phyloP scores from a whole-genome alignment of 2,888 invertebrate species.

The Sisyra nigra region DNA sequence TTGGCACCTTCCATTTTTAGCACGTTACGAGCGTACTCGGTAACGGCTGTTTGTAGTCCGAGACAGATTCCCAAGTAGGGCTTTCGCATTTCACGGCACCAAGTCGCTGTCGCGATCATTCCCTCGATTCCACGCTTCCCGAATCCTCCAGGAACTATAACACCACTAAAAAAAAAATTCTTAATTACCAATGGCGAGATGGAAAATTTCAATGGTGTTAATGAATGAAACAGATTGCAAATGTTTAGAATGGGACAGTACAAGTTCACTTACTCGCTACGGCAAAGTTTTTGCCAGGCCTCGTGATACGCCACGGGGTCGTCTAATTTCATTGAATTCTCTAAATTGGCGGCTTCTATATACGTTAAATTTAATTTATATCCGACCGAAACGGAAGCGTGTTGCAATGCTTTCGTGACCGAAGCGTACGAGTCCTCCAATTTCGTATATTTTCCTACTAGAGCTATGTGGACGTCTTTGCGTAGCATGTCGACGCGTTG shows the following conservation, averaged over 20 bases:
- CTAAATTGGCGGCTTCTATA: slow-evolving; percentile 83
- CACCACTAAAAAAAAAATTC: slow-evolving; percentile 43
- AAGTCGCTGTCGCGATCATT: slow-evolving; percentile 83
- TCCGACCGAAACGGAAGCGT: slow-evolving; percentile 75
- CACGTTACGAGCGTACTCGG: slow-evolving; percentile 86
- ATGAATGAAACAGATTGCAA: too few species aligned
- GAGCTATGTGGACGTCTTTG: slow-evolving; percentile 72
- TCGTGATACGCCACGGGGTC: slow-evolving; percentile 79
- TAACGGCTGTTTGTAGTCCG: slow-evolving; percentile 93
- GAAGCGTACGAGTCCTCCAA: slow-evolving; percentile 95
- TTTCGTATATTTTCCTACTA: slow-evolving; percentile 95
- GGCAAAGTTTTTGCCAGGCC: slow-evolving; percentile 84
- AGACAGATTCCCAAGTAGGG: slow-evolving; percentile 94
- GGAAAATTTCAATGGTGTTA: too few species aligned
- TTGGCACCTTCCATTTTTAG: slow-evolving; percentile 62
- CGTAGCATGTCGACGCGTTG: slow-evolving; percentile 69
- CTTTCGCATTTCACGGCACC: slow-evolving; percentile 79
- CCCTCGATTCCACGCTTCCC: slow-evolving; percentile 93
- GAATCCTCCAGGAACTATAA: slow-evolving; percentile 96
- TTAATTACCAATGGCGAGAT: too few species aligned
- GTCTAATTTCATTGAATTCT: slow-evolving; percentile 49
- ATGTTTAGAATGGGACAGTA: too few species aligned
- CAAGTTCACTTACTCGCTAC: slow-evolving; percentile 50
- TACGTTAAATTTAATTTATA: slow-evolving; percentile 76
- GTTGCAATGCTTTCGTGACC: slow-evolving; percentile 85